Conservation (phyloP, 2,888 invertebrate genomes). For the Melinaea marsaeus region DNA sequence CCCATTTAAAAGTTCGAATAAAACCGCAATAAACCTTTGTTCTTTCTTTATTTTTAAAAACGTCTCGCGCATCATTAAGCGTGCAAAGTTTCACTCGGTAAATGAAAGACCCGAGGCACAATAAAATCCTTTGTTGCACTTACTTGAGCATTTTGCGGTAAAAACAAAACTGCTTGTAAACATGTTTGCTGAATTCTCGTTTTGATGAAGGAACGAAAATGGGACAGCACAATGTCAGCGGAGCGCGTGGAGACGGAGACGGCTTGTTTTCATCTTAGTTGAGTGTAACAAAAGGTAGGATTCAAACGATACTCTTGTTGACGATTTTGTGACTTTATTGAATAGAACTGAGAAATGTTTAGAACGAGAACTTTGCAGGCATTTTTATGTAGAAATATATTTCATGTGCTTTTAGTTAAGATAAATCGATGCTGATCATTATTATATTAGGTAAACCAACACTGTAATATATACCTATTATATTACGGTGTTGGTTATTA, state of each 20-base stretch:
- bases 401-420: too few relatives aligned
- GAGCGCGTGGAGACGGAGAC: not conserved
- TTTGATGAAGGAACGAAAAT: constrained; percentile 2
- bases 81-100: constrained; percentile 4
- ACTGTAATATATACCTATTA: too few relatives aligned
- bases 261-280: not conserved
- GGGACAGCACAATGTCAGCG: not conserved
- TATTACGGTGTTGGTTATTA: too few relatives aligned
- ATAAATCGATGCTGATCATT: too few relatives aligned
- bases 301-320: too few relatives aligned
- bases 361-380: too few relatives aligned
- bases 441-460: too few relatives aligned
- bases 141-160: constrained; percentile 5
- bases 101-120: constrained; percentile 6
- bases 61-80: constrained; percentile 6
- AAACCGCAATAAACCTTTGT: constrained; percentile 4
- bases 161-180: constrained; percentile 8
- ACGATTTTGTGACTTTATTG: too few relatives aligned
- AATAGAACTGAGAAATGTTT: too few relatives aligned
- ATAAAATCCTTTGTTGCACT: constrained; percentile 8
- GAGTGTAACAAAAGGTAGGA: too few relatives aligned
- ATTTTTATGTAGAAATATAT: too few relatives aligned
- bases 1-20: constrained; percentile 1
- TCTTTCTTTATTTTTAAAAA: constrained; percentile 1
- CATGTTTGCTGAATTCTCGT: constrained; percentile 7